A percentile compares a stretch with the other conserved stretches of the same genome.
Evolutionary conservation across 1,140 invertebrate genomes (phyloP).

Genomic region (Zelostemma sp.): DNA sequence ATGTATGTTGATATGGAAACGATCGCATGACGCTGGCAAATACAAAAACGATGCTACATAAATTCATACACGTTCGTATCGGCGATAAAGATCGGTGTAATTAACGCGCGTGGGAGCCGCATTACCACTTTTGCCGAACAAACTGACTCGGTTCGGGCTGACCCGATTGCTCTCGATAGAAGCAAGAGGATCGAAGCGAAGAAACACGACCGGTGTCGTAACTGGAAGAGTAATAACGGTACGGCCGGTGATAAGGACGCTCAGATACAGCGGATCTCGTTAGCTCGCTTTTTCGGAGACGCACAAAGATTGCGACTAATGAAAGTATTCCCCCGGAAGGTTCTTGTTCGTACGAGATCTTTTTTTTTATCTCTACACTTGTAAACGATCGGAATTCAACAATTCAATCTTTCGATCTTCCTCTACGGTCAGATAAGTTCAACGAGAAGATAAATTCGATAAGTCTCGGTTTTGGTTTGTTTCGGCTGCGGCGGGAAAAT

Average conservation of each 20-base stretch:
- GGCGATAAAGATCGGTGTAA: slow-evolving; percentile 36
- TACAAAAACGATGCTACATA: not conserved
- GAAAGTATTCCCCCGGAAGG: not conserved
- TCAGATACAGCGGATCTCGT: slow-evolving; percentile 46
- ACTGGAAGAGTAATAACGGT: slow-evolving; percentile 58
- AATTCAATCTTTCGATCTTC: slow-evolving; percentile 1
- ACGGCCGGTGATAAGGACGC: slow-evolving; percentile 46
- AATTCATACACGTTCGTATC: not conserved
- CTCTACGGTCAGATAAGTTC: not conserved
- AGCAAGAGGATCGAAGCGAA: slow-evolving; percentile 42
- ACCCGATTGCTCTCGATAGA: slow-evolving; percentile 46
- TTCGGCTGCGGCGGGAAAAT: too few species aligned
- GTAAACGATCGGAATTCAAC: not conserved
- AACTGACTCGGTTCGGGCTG: slow-evolving; percentile 39
- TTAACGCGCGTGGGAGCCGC: slow-evolving; percentile 44
- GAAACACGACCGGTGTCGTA: slow-evolving; percentile 47
- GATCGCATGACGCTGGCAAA: not conserved
- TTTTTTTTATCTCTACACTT: slow-evolving; percentile 4
- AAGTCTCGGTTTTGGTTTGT: too few species aligned
- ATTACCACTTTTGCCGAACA: slow-evolving; percentile 28
- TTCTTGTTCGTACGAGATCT: slow-evolving; percentile 1
- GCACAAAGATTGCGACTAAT: not conserved
- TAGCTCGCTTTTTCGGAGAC: slow-evolving; percentile 48
- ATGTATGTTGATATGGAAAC: too few species aligned
- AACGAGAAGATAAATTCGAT: not conserved